Evolutionary conservation across 2,797 vertebrate species (phyloP).

Genomic region (Aselliscus stoliczkanus): DNA sequence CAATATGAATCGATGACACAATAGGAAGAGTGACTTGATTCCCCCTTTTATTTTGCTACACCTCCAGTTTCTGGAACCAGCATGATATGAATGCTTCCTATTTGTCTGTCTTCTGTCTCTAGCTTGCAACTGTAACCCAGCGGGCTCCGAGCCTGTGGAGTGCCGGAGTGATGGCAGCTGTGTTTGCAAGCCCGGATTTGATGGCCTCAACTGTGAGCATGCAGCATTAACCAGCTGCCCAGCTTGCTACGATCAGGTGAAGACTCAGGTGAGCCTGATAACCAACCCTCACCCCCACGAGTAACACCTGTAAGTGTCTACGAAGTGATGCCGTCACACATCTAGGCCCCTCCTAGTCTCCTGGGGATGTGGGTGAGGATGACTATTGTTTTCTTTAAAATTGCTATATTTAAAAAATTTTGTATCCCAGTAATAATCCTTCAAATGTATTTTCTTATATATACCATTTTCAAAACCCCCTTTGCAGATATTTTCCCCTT

Average conservation of each 20-base stretch:
- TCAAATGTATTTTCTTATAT: not conserved
- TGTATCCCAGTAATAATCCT: not conserved
- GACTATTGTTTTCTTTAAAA: not conserved
- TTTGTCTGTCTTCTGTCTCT: slow-evolving; percentile 17
- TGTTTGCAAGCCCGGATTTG: slow-evolving; percentile 87
- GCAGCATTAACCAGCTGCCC: slow-evolving; percentile 83
- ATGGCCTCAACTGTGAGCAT: slow-evolving; percentile 86
- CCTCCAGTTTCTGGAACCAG: not conserved
- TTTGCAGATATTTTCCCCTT: not conserved
- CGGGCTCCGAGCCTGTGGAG: slow-evolving; percentile 80
- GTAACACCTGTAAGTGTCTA: not conserved
- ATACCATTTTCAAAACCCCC: not conserved
- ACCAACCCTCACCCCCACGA: not conserved
- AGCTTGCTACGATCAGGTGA: slow-evolving; percentile 88
- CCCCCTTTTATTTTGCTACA: not conserved
- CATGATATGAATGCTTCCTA: fast-evolving
- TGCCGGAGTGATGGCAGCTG: slow-evolving; percentile 88
- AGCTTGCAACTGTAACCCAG: slow-evolving; percentile 88
- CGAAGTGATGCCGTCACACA: not conserved
- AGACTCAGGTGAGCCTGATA: slow-evolving; percentile 83
- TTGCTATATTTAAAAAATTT: not conserved
- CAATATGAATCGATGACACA: not conserved
- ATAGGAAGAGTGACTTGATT: not conserved
- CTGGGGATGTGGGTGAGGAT: not conserved
- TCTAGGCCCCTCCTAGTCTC: not conserved